Base-by-base conservation (phyloP, 2,797 vertebrate genomes). In the Naso thynnoides region DNA sequence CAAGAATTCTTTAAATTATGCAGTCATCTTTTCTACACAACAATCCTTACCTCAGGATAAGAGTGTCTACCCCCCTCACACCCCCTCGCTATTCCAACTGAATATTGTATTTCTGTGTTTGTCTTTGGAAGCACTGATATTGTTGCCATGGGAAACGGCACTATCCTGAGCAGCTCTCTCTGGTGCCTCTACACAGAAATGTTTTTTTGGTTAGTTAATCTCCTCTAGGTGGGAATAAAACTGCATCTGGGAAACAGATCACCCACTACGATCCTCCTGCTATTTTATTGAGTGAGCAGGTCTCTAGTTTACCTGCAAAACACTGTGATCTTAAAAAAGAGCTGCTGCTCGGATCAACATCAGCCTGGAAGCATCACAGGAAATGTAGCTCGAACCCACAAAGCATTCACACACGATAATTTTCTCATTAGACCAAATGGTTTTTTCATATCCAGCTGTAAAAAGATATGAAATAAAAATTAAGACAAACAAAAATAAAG, bases 111-210 rank as follows among this genome's bases (percentile, higher is more conserved):
- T 87, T 85, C 77, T 73, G 71, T 87, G 73, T 93, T 91, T 92
- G 86, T 92, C 90, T 92, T 91, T 78, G 75, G 70, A 90, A 86
- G 87, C 78, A 73, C 74, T 68, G 83, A 89, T 90, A 87, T 86
- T 90, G 92, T 93, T 93, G 91, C 92, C 82, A 93, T 76, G 76
- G 92, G 91, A 89, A 93, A 94, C 92, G 15, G 70, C 86, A 69
- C 86, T 81, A 88, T 89, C 84, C 82, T 83, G 72, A 88, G 86
- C 81, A 85, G 88, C 86, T 84, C 84, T 84, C 84, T 82, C 70
- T 64, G 81, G 68, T 80, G 80, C 73, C 70, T 91, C 79, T 78
- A 79, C 85, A 81, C 74, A 89, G 77, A 85, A 76, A 81, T 70
- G 70, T 68, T 84, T 68, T 84, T 88, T 89, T 82, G 68, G 81